Conservation (phyloP, 2,888 invertebrate genomes). For the Eurytoma californica region DNA sequence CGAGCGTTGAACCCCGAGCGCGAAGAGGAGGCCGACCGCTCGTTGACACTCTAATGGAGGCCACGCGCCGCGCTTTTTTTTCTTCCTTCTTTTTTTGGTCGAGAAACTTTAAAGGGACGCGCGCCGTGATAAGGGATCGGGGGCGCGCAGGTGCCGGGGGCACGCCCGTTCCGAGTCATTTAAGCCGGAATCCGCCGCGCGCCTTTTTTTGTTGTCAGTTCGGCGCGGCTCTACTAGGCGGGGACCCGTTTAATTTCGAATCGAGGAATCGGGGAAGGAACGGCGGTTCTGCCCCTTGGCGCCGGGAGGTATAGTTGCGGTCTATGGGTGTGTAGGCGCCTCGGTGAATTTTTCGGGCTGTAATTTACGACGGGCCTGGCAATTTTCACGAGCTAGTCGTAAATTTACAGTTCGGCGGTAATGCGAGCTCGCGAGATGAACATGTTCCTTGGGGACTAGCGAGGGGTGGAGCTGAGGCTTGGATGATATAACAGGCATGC, state of each 20-base stretch:
- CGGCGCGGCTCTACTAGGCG: neutral
- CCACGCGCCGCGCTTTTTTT: neutral
- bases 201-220: neutral
- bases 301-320: too few species aligned
- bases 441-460: too few species aligned
- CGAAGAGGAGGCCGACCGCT: neutral
- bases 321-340: too few species aligned
- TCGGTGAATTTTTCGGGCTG: too few species aligned
- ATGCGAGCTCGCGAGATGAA: too few species aligned
- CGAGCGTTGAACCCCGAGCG: constrained; percentile 39
- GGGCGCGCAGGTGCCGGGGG: neutral
- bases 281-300: too few species aligned
- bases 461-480: too few species aligned
- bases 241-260: neutral
- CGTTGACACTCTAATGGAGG: constrained; percentile 49
- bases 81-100: neutral
- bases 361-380: too few species aligned
- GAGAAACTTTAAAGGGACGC: constrained; percentile 22
- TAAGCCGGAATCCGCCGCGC: neutral
- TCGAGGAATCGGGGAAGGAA: neutral
- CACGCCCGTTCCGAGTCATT: neutral
- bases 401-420: neutral
- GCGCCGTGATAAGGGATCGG: neutral
- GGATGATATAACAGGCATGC: too few species aligned
- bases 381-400: too few species aligned